Evolutionary conservation across 2,888 invertebrate genomes (phyloP).

Genomic region (Cylindroiulus punctatus): DNA sequence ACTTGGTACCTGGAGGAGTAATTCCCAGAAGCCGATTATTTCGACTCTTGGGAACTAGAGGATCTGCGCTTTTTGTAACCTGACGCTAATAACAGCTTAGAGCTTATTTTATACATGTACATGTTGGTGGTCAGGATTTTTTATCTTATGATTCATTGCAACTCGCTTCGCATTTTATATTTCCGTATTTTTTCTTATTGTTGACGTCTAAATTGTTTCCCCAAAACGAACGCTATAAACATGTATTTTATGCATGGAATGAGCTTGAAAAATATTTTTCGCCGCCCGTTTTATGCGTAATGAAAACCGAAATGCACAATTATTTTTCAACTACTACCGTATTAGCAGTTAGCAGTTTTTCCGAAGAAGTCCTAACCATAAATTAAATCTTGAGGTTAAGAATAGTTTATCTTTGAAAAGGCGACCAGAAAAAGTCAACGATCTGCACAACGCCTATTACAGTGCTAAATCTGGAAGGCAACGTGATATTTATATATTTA

Average conservation of each 20-base stretch:
- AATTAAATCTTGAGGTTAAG: background rate
- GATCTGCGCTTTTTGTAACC: background rate
- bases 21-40: background rate
- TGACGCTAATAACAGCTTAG: slow-evolving; percentile 7
- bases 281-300: background rate
- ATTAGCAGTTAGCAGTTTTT: too few species aligned
- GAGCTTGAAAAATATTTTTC: background rate
- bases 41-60: background rate
- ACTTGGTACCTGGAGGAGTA: too few species aligned
- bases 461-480: background rate
- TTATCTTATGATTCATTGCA: background rate
- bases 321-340: background rate
- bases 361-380: slow-evolving; percentile 2
- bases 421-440: slow-evolving; percentile 4
- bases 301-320: background rate
- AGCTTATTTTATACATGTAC: background rate
- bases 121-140: background rate
- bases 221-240: background rate
- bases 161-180: background rate
- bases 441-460: background rate
- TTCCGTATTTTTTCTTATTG: slow-evolving; percentile 6
- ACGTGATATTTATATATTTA: slow-evolving; percentile 31
- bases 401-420: background rate
- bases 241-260: background rate
- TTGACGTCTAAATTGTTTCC: slow-evolving; percentile 22